A percentile compares a stretch with the other conserved stretches of the same genome.
Evolutionary conservation across 64 coral and sea anemone species (phyloP).

Genomic region (Porites lutea): DNA sequence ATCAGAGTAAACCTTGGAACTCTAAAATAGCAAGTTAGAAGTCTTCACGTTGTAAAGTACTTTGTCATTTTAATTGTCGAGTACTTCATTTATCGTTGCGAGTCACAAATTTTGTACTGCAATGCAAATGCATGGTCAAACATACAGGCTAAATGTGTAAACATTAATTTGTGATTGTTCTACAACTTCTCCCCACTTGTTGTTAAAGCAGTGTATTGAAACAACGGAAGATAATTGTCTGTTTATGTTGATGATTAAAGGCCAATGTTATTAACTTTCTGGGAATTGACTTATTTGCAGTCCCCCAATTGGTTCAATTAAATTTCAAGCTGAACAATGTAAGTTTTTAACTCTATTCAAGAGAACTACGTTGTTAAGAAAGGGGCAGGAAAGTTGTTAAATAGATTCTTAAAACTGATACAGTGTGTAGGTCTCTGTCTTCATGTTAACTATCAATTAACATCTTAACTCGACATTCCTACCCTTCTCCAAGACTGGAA

Average conservation of each 20-base stretch:
- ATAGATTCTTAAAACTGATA: not conserved
- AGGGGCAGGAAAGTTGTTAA: no score
- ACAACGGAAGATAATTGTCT: constrained; percentile 14
- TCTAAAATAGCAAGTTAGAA: constrained; percentile 24
- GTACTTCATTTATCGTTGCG: constrained; percentile 6
- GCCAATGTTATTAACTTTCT: constrained; percentile 21
- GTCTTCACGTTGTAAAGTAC: constrained; percentile 7
- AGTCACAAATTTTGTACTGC: constrained; percentile 9
- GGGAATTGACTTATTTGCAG: constrained; percentile 16
- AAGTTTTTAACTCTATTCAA: constrained; percentile 18
- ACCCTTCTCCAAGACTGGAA: constrained; percentile 19
- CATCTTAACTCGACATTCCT: constrained; percentile 2
- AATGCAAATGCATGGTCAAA: constrained; percentile 27
- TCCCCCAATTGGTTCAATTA: constrained; percentile 23
- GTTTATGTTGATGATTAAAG: constrained; percentile 18
- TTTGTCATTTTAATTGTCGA: constrained; percentile 12
- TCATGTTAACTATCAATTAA: constrained; percentile 18
- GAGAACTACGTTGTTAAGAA: not conserved
- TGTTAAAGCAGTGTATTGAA: constrained; percentile 3
- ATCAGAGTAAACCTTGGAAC: constrained; percentile 14
- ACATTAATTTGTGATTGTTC: constrained; percentile 10
- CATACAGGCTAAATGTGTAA: constrained; percentile 10
- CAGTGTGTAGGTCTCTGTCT: constrained; percentile 19
- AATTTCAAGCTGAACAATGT: constrained; percentile 20
- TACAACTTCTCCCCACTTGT: constrained; percentile 13